Evolutionary conservation across 2,113 vertebrate genomes (phyloP).

Genomic region (Blennius ocellaris): DNA sequence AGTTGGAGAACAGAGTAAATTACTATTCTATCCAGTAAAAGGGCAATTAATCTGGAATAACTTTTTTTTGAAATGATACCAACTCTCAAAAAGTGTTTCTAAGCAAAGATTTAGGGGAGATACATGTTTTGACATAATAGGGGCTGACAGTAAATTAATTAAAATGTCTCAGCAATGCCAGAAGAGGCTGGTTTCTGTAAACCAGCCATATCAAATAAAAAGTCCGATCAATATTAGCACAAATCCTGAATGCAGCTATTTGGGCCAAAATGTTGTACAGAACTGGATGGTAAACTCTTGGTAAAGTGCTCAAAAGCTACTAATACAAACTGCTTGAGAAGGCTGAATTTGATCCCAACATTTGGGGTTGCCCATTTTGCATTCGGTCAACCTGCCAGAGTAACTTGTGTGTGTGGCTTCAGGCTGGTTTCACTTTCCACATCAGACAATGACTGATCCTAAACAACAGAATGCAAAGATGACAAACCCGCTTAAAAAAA

Average conservation of each 20-base stretch:
- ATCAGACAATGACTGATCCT: slow-evolving; percentile 11
- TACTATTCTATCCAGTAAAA: background rate
- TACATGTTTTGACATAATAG: slow-evolving; percentile 3
- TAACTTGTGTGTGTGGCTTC: background rate
- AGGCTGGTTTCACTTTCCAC: too few relatives aligned
- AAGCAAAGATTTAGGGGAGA: slow-evolving; percentile 3
- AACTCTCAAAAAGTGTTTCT: background rate
- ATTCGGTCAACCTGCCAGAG: slow-evolving; percentile 4
- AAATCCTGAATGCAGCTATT: slow-evolving; percentile 5
- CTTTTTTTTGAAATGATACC: background rate
- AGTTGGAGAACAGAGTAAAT: background rate
- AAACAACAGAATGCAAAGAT: slow-evolving; percentile 20
- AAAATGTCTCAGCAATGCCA: slow-evolving; percentile 23
- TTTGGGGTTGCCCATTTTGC: background rate
- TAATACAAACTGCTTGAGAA: background rate
- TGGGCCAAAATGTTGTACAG: background rate
- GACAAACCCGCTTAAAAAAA: slow-evolving; percentile 22
- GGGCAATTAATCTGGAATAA: background rate
- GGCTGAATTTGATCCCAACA: background rate
- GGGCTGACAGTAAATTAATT: background rate
- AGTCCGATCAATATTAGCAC: background rate
- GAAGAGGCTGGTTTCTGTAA: slow-evolving; percentile 2
- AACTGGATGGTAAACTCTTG: background rate
- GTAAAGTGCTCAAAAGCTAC: background rate
- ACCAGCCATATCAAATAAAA: slow-evolving; percentile 1